These are phyloP conservation scores for Noctua fimbriata DNA, from an alignment of 2,888 invertebrate species.

Conservation along the genomic window DNA sequence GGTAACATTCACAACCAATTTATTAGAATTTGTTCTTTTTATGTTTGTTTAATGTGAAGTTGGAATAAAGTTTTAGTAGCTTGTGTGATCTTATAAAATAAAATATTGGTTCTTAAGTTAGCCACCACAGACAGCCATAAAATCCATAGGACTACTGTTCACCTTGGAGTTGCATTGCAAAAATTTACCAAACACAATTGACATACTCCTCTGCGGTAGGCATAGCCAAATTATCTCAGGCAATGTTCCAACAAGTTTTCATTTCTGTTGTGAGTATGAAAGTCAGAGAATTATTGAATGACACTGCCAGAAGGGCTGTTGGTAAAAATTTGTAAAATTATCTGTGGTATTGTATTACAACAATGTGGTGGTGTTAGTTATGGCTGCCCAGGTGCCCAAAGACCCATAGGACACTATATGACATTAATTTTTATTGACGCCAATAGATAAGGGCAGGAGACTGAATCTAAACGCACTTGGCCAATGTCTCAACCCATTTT, in stretches of 20 bases:
- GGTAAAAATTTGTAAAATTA: background rate
- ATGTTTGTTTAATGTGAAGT: background rate
- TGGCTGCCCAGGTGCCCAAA: background rate
- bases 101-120: background rate
- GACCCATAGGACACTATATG: background rate
- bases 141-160: too few species aligned
- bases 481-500: background rate
- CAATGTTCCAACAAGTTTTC: background rate
- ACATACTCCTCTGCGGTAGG: background rate
- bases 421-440: background rate
- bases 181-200: background rate
- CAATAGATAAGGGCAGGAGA: background rate
- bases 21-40: background rate
- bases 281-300: background rate
- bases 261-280: background rate
- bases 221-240: background rate
- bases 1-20: slow-evolving; percentile 83
- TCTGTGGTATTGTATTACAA: background rate
- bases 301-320: background rate
- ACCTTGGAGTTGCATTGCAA: background rate
- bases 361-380: background rate
- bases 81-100: background rate
- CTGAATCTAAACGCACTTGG: background rate
- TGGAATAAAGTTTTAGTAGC: background rate
- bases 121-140: background rate